These are phyloP conservation scores for Cheilosia urbana DNA, from an alignment of 2,888 invertebrate species.

Conservation along the genomic window DNA sequence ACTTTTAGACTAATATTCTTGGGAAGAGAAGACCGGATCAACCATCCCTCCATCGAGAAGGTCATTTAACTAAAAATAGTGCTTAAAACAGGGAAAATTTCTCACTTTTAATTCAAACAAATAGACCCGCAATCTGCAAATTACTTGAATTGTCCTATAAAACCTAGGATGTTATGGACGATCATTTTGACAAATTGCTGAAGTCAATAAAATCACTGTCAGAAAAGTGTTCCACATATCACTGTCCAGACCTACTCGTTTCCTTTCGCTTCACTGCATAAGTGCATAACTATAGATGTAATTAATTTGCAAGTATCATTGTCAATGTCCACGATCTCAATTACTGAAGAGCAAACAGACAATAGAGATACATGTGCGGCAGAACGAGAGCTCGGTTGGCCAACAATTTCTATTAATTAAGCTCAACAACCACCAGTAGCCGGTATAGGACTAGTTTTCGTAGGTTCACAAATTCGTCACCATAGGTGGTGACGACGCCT, in stretches of 20 bases:
- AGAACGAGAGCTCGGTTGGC: background rate
- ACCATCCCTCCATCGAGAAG: no score
- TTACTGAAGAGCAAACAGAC: background rate
- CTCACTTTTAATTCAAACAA: background rate
- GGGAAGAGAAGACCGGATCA: no score
- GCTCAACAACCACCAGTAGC: background rate
- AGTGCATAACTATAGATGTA: background rate
- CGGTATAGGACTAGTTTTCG: background rate
- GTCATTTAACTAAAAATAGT: no score
- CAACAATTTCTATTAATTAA: conserved; percentile 1
- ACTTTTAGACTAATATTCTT: no score
- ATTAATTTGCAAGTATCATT: background rate
- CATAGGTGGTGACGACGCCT: no score
- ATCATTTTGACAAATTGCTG: background rate
- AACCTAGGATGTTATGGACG: background rate
- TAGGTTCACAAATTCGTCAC: background rate
- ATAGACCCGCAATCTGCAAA: no score
- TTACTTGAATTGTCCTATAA: background rate
- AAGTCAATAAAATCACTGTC: conserved; percentile 1
- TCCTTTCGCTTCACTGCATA: conserved; percentile 3
- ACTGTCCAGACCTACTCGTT: background rate
- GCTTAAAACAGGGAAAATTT: no score
- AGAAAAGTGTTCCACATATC: background rate
- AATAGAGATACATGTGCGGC: background rate
- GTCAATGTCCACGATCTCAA: background rate